Evolutionary conservation across 2,888 invertebrate species (phyloP).

Genomic region (Dolichomitus sp.): DNA sequence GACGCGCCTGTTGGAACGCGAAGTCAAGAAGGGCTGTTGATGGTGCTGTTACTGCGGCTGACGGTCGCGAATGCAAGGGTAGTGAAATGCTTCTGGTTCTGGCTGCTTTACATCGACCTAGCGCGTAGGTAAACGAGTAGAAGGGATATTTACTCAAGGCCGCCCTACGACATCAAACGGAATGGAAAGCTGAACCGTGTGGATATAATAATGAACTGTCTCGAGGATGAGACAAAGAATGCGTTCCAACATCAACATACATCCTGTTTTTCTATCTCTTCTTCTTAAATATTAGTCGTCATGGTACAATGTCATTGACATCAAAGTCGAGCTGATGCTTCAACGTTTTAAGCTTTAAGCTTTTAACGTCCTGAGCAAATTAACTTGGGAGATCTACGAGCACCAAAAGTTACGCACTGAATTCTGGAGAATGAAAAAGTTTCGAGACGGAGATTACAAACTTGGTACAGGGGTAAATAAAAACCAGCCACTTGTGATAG

Average conservation of each 20-base stretch:
- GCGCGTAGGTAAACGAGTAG: slow-evolving; percentile 69
- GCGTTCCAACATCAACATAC: slow-evolving; percentile 4
- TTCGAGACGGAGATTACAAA: neutral
- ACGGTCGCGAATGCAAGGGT: slow-evolving; percentile 20
- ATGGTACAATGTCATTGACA: neutral
- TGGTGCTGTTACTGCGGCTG: neutral
- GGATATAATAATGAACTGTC: slow-evolving; percentile 76
- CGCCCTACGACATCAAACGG: slow-evolving; percentile 76
- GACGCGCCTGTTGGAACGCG: slow-evolving; percentile 68
- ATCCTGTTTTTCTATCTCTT: too few species aligned
- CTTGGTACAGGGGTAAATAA: too few species aligned
- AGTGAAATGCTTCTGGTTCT: slow-evolving; percentile 12
- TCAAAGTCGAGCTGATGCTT: neutral
- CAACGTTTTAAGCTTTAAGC: neutral
- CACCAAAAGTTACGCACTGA: neutral
- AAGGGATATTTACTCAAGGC: slow-evolving; percentile 77
- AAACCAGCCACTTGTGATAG: too few species aligned
- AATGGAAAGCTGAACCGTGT: slow-evolving; percentile 65
- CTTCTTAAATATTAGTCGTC: neutral
- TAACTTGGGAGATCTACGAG: neutral
- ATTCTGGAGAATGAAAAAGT: neutral
- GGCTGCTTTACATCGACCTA: slow-evolving; percentile 26
- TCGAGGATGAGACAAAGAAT: slow-evolving; percentile 67
- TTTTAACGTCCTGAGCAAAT: neutral
- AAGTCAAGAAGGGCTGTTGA: slow-evolving; percentile 62